Conservation (phyloP, 2,113 vertebrate species). For the Daphoenositta chrysoptera region DNA sequence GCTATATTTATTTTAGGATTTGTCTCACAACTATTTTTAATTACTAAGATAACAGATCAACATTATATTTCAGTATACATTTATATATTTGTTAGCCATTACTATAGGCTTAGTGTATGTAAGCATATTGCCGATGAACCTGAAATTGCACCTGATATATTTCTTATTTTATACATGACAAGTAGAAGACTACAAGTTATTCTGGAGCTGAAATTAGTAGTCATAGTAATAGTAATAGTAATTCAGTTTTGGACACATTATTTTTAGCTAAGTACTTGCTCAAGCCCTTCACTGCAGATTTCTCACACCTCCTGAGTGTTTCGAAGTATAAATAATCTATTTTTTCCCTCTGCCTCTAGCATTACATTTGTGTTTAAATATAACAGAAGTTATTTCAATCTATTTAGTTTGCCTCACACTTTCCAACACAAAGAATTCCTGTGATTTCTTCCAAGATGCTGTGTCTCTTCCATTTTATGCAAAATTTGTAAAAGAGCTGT, state of each 20-base stretch:
- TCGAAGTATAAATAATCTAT: slow-evolving; percentile 7
- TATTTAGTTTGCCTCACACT: slow-evolving; percentile 38
- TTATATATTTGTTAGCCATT: not conserved
- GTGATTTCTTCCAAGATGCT: not conserved
- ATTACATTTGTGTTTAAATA: slow-evolving; percentile 44
- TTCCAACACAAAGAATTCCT: slow-evolving; percentile 40
- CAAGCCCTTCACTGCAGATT: slow-evolving; percentile 20
- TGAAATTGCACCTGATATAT: not conserved
- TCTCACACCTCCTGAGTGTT: slow-evolving; percentile 20
- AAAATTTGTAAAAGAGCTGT: not conserved
- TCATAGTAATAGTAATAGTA: slow-evolving; percentile 8
- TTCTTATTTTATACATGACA: not conserved
- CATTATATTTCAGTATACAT: not conserved
- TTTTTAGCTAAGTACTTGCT: slow-evolving; percentile 32
- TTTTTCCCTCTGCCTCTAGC: not conserved
- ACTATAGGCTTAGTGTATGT: not conserved
- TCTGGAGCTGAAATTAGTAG: slow-evolving; percentile 25
- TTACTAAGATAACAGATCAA: not conserved
- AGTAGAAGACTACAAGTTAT: not conserved
- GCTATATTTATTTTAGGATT: not conserved
- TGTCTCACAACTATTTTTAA: slow-evolving; percentile 3
- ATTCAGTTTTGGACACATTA: slow-evolving; percentile 30
- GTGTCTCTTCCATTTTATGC: not conserved
- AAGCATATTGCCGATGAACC: not conserved
- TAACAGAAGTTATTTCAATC: slow-evolving; percentile 29